A percentile compares a stretch with the other conserved stretches of the same genome.
Conservation (phyloP, 2,113 vertebrate genomes). For the Pterocles orientalis region DNA sequence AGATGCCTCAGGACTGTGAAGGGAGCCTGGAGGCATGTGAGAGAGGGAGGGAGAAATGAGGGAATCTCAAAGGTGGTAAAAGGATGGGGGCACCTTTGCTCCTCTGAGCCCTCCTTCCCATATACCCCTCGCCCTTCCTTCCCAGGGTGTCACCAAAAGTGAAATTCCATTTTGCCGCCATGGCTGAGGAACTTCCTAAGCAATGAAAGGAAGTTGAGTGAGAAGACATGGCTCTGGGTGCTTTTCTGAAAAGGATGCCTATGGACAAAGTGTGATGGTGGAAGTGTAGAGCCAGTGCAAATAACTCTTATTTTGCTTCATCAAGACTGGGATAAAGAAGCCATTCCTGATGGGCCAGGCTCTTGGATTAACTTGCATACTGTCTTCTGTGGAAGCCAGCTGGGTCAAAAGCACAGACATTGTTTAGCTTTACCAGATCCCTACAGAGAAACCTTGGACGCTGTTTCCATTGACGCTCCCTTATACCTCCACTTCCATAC, state of each 20-base stretch:
- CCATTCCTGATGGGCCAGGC: neutral
- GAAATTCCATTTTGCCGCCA: neutral
- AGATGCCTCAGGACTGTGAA: neutral
- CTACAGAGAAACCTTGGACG: neutral
- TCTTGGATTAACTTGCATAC: neutral
- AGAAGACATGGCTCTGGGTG: neutral
- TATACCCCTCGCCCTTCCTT: neutral
- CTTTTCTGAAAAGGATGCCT: neutral
- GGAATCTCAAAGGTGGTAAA: neutral
- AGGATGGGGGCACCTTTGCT: neutral
- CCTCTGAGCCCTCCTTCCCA: neutral
- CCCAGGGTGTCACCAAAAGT: neutral
- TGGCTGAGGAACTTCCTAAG: neutral
- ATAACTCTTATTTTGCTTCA: neutral
- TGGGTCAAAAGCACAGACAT: neutral
- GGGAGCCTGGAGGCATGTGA: neutral
- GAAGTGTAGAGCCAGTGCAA: neutral
- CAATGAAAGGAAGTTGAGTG: neutral
- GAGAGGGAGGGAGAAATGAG: neutral
- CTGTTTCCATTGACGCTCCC: neutral
- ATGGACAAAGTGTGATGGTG: neutral
- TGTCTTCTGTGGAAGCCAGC: neutral
- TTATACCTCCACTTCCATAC: neutral
- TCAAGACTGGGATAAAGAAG: neutral
- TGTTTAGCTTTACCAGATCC: neutral